These are phyloP conservation scores for Drosophila trichaetosa DNA, from an alignment of 2,888 invertebrate species.

Conservation along the genomic window DNA sequence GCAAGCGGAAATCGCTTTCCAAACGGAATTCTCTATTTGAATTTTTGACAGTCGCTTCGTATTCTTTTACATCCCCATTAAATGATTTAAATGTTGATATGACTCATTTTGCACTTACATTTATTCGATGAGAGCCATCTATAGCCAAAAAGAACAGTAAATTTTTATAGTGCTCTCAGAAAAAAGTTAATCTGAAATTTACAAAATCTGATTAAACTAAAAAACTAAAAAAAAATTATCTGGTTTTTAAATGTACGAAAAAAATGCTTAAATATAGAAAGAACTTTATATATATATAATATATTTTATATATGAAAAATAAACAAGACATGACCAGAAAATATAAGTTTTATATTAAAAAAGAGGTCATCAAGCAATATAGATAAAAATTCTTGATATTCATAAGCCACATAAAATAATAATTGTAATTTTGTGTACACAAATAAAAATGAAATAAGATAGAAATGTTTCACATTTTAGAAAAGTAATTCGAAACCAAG, in stretches of 20 bases:
- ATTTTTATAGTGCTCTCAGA: neutral
- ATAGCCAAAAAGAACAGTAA: neutral
- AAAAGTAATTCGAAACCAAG: neutral
- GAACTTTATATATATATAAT: neutral
- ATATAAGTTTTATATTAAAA: neutral
- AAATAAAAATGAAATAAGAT: no score
- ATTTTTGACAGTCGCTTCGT: constrained; percentile 4
- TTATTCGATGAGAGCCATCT: neutral
- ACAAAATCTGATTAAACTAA: neutral
- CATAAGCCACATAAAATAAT: no score
- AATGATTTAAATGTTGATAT: neutral
- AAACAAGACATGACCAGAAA: neutral
- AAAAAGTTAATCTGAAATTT: neutral
- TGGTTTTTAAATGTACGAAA: neutral
- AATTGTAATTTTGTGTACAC: no score
- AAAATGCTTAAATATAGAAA: neutral
- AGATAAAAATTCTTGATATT: no score
- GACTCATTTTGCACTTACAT: neutral
- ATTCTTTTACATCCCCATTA: neutral
- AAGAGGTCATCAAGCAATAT: no score
- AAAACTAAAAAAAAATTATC: neutral
- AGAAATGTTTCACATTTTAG: accelerated
- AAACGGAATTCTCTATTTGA: constrained; percentile 14
- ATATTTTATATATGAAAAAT: neutral
- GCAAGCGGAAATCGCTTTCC: constrained; percentile 30